Evolutionary conservation across 2,113 vertebrate genomes (phyloP), one percentile per base, ranked within the genome.

Genomic region (Ardeotis arabs): DNA sequence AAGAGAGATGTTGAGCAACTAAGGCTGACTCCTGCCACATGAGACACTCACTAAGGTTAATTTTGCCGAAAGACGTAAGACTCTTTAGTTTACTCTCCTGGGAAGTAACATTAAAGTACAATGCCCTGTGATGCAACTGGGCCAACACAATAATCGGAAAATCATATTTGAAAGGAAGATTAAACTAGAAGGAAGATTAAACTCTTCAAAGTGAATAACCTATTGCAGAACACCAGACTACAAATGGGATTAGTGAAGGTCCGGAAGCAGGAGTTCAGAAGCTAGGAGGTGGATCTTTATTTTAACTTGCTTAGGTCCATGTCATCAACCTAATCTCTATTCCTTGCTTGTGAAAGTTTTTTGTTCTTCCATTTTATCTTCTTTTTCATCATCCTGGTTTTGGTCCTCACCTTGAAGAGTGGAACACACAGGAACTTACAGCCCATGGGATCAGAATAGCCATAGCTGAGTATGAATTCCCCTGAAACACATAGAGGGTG

Each of bases 1-100:
- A 81, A 93, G 53, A 84, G 49, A 93, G 53, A 64, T 27, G 62
- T 96, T 97, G 95, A 93, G 94, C 91, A 97, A 96, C 81, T 90
- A 31, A 90, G 85, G 22, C 41, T 93, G 70, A 68, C n/a, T 91
- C 31, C 77, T 78, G 67, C 63, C 70, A 78, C 56, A 62, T 45
- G 77, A 96, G 69, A 78, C 86, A 84, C 47, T 45, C 45, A 52
- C 35, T 86, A 77, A 82, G 72, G 25, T 6, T 93, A 70, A 91
- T 79, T 90, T 96, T 91, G 35, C 47, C 59, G 60, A 69, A 95
- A 93, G 55, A 78, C 37, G 3, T 60, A 62, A 66, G 74, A 84
- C 15, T 68, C 31, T 79, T 39, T 37, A 58, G 52, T 62, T 92
- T 94, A 76, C 35, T 87, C 73, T 84, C 49, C 68, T 79, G 62